These are phyloP conservation scores for Acronicta psi DNA, from an alignment of 2,888 invertebrate genomes.

Conservation along the genomic window DNA sequence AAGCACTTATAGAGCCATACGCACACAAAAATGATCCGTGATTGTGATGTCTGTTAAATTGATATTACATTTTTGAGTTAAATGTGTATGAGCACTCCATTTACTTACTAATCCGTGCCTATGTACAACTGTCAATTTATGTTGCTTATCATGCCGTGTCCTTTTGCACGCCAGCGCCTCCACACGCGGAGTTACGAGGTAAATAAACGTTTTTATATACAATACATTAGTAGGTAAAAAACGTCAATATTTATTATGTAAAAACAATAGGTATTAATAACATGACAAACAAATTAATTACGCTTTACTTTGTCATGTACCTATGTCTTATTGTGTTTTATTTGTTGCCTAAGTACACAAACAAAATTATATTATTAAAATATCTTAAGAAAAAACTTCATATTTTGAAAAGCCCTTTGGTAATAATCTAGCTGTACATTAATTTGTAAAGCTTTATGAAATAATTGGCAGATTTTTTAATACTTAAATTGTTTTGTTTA, in stretches of 20 bases:
- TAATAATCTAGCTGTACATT: slow-evolving; percentile 34
- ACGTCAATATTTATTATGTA: slow-evolving; percentile 5
- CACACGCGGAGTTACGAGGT: slow-evolving; percentile 88
- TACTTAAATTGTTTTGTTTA: background rate
- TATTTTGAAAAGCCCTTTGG: slow-evolving; percentile 13
- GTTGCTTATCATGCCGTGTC: slow-evolving; percentile 85
- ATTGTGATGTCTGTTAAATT: no score
- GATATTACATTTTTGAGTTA: background rate
- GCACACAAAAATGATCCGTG: background rate
- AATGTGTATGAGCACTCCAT: slow-evolving; percentile 24
- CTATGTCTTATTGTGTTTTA: background rate
- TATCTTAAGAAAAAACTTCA: background rate
- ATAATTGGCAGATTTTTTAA: slow-evolving; percentile 47
- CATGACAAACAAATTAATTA: background rate
- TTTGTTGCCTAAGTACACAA: no score
- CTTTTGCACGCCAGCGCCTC: slow-evolving; percentile 88
- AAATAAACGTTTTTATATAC: slow-evolving; percentile 71
- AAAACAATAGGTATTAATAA: slow-evolving; percentile 1
- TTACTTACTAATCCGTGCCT: slow-evolving; percentile 25
- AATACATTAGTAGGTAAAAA: slow-evolving; percentile 29
- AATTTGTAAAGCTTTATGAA: slow-evolving; percentile 43
- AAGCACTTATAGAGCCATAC: background rate
- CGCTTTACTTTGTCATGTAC: background rate
- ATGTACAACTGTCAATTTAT: slow-evolving; percentile 57
- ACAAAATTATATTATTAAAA: background rate